Evolutionary conservation across 2,888 invertebrate genomes (phyloP).

Genomic region (Drosophila bunnanda): DNA sequence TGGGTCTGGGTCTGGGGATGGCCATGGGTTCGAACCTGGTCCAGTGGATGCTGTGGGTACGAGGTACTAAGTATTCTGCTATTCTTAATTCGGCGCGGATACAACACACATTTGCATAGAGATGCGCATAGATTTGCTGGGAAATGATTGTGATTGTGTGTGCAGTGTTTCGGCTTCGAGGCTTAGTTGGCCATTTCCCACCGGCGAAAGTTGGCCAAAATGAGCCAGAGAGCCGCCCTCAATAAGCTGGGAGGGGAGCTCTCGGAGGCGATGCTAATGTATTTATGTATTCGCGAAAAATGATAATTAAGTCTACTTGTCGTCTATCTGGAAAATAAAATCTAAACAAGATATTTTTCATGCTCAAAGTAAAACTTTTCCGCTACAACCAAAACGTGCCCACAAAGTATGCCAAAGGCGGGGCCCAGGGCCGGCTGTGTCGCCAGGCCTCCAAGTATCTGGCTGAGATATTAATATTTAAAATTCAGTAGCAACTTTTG

Average conservation of each 20-base stretch:
- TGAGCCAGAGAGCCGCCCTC: slow-evolving; percentile 64
- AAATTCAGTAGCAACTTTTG: slow-evolving; percentile 84
- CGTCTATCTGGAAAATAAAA: slow-evolving; percentile 82
- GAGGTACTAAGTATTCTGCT: slow-evolving; percentile 37
- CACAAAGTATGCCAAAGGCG: slow-evolving; percentile 16
- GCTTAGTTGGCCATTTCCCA: slow-evolving; percentile 51
- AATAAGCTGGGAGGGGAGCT: slow-evolving; percentile 36
- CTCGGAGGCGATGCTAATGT: slow-evolving; percentile 59
- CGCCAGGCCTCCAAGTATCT: slow-evolving; percentile 47
- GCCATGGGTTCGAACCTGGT: slow-evolving; percentile 6
- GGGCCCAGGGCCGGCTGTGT: slow-evolving; percentile 22
- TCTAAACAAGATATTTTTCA: slow-evolving; percentile 84
- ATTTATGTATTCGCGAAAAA: slow-evolving; percentile 66
- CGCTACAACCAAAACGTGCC: slow-evolving; percentile 83
- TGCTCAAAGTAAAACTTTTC: slow-evolving; percentile 68
- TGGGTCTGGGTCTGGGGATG: background rate
- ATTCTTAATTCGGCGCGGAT: slow-evolving; percentile 67
- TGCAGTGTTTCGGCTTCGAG: slow-evolving; percentile 42
- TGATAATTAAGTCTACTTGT: slow-evolving; percentile 84
- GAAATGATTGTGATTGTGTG: slow-evolving; percentile 78
- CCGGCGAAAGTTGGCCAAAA: slow-evolving; percentile 75
- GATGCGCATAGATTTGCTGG: slow-evolving; percentile 81
- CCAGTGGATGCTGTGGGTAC: slow-evolving; percentile 16
- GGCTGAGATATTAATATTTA: slow-evolving; percentile 77
- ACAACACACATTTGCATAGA: slow-evolving; percentile 47